Base-by-base conservation (phyloP, 2,797 vertebrate species). In the Sphenodon punctatus region DNA sequence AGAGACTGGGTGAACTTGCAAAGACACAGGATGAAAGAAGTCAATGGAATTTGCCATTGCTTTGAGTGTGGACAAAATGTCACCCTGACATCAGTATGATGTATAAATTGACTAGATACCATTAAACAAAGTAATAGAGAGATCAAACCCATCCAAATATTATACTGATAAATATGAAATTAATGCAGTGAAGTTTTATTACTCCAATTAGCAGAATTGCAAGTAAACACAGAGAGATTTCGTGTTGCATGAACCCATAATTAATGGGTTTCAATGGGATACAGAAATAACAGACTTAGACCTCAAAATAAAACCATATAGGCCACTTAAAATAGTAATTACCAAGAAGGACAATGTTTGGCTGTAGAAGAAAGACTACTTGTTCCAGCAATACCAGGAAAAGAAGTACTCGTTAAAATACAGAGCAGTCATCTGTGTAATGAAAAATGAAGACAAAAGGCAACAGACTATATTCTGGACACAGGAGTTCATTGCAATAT, bases 161-260 rank as follows among this genome's bases (percentile, higher is more conserved):
- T 73, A 73, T 16, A 8, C 66, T 84, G 78, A 68, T 51, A 80
- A 84, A 80, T 64, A 46, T 8, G 74, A 79, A 81, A 42, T 51
- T 51, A 8, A 61, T 2, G 0, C n/a, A 82, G 67, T 4, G 53
- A 46, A 16, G 32, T 60, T 58, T 73, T 42, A 55, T 74, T 86
- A 61, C 49, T 56, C 34, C 32, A 34, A 63, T 34, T 32, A 86
- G 8, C 19, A 39, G 14, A 34, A 41, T 80, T 80, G 43, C 56
- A 88, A 80, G 80, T 5, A 30, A 80, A 22, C 71, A 39, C 23
- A 36, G 14, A 27, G 25, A 20, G 32, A 4, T 10, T 10, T 12
- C 32, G 19, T 11, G 30, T 22, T 42, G 41, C 25, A 51, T 36
- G 25, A 6, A 72, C 20, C 63, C 10, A 14, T n/a, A 63, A 59